These are phyloP conservation scores for Sitodiplosis mosellana DNA, from an alignment of 1,140 invertebrate genomes.

Conservation along the genomic window DNA sequence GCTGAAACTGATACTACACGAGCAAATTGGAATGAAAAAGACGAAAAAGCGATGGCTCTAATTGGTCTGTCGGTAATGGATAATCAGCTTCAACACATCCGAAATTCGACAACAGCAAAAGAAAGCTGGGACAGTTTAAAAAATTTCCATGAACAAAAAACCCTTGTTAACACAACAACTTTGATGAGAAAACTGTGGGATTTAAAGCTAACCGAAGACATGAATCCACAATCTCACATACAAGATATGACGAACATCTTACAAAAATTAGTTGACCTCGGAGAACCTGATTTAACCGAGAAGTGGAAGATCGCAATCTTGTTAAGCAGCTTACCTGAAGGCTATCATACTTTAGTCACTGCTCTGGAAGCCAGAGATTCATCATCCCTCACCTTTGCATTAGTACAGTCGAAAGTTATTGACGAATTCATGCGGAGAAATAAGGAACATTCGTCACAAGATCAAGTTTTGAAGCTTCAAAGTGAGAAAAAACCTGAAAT, in stretches of 20 bases:
- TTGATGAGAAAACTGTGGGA: not conserved
- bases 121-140: not conserved
- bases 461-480: not conserved
- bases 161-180: too few relatives aligned
- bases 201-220: not conserved
- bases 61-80: not conserved
- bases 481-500: not conserved
- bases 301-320: too few relatives aligned
- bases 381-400: not conserved
- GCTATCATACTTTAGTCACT: conserved; percentile 19
- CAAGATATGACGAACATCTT: too few relatives aligned
- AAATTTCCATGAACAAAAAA: not conserved
- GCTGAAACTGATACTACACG: too few relatives aligned
- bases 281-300: too few relatives aligned
- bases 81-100: not conserved
- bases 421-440: not conserved
- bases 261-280: too few relatives aligned
- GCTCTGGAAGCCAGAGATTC: conserved; percentile 6
- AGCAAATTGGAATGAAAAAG: not conserved
- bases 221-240: not conserved
- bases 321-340: conserved; percentile 19
- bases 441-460: not conserved
- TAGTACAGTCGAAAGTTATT: not conserved
- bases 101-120: not conserved
- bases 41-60: too few relatives aligned